A percentile compares a stretch with the other conserved stretches of the same genome.
Conservation (phyloP, 2,113 vertebrate genomes). For the Burhinus bistriatus region DNA sequence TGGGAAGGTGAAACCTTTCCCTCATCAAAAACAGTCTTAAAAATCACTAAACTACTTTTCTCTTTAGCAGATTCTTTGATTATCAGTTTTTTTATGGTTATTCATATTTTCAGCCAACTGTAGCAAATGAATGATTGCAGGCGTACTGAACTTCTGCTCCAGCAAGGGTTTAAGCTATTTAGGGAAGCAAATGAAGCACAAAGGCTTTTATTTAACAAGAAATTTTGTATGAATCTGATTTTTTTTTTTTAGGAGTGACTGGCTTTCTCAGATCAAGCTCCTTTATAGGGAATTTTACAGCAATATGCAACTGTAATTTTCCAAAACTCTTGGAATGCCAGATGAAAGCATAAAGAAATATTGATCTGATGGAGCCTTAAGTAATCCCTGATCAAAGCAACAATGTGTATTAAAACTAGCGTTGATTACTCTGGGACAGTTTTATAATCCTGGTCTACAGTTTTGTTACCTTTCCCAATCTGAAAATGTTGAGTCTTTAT, state of each 20-base stretch:
- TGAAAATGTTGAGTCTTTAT: not conserved
- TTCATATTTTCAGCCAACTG: not conserved
- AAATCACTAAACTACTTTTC: not conserved
- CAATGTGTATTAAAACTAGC: not conserved
- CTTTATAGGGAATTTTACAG: not conserved
- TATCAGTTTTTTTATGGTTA: not conserved
- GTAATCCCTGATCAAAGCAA: not conserved
- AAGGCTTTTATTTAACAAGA: slow-evolving; percentile 2
- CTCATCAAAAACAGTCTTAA: not conserved
- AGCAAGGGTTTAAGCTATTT: not conserved
- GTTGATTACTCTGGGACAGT: not conserved
- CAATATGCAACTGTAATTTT: not conserved
- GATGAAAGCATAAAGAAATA: not conserved
- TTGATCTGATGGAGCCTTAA: not conserved
- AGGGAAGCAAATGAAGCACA: not conserved
- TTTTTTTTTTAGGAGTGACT: not conserved
- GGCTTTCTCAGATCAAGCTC: not conserved
- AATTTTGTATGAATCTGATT: not conserved
- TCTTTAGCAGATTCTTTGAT: not conserved
- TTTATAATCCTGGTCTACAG: not conserved
- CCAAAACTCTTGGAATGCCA: not conserved
- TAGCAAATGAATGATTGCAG: not conserved
- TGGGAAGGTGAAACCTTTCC: not conserved
- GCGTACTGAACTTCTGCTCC: not conserved
- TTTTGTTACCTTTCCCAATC: not conserved